Conservation (phyloP, 1,140 invertebrate species). For the Harlomillsia oculata region DNA sequence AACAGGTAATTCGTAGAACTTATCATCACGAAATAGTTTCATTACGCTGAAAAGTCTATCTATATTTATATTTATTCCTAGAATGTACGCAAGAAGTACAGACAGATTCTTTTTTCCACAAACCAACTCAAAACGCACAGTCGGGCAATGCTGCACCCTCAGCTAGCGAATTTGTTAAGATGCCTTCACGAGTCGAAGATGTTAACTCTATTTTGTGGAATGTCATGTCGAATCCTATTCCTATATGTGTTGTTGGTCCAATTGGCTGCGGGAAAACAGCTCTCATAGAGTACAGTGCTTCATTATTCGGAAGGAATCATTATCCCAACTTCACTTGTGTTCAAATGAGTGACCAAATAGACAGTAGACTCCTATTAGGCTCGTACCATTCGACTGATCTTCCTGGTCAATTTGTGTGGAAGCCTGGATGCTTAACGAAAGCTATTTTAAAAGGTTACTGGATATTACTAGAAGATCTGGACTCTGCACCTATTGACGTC, state of each 20-base stretch:
- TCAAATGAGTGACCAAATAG: conserved; percentile 95
- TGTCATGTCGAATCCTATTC: conserved; percentile 58
- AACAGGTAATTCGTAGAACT: too few relatives aligned
- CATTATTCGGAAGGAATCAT: conserved; percentile 40
- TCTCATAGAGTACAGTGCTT: conserved; percentile 76
- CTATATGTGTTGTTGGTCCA: conserved; percentile 76
- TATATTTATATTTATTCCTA: too few relatives aligned
- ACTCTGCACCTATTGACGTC: conserved; percentile 85
- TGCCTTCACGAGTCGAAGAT: not conserved
- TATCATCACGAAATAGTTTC: too few relatives aligned
- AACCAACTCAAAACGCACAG: conserved; percentile 34
- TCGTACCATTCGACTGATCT: conserved; percentile 92
- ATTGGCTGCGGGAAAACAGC: conserved; percentile 92
- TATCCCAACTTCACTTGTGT: conserved; percentile 57
- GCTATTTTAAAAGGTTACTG: conserved; percentile 53
- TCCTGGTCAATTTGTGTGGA: conserved; percentile 95
- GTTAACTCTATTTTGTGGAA: conserved; percentile 13
- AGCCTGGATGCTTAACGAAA: conserved; percentile 78
- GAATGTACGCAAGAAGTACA: not conserved
- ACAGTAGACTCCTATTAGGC: conserved; percentile 87
- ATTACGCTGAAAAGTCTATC: too few relatives aligned
- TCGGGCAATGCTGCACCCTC: conserved; percentile 21
- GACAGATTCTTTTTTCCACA: conserved; percentile 41
- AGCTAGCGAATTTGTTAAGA: too few relatives aligned
- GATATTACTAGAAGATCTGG: conserved; percentile 92